phyloP scores from a whole-genome alignment of 2,888 invertebrate species.

The Cancer borealis region DNA sequence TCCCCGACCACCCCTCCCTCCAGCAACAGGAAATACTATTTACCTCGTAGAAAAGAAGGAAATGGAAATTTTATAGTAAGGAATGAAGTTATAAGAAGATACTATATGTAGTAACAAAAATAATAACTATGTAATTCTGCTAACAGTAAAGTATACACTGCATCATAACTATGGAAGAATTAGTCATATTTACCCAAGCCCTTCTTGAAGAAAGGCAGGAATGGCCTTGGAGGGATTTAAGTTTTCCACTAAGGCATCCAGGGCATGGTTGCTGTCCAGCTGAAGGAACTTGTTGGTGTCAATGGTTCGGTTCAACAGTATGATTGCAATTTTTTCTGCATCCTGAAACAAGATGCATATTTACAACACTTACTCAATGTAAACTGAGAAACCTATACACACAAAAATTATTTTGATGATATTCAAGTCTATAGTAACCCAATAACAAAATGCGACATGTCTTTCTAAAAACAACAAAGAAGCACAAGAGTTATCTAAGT shows the following conservation, averaged over 20 bases:
- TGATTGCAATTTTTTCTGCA: constrained; percentile 90
- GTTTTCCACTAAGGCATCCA: constrained; percentile 90
- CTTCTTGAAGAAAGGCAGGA: constrained; percentile 73
- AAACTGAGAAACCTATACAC: background rate
- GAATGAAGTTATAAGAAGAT: too few relatives aligned
- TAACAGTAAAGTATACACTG: background rate
- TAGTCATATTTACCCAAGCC: constrained; percentile 62
- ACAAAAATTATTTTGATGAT: too few relatives aligned
- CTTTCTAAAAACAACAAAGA: too few relatives aligned
- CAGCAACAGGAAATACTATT: too few relatives aligned
- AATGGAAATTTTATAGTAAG: too few relatives aligned
- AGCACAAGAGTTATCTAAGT: too few relatives aligned
- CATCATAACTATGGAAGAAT: background rate
- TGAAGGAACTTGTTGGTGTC: constrained; percentile 96
- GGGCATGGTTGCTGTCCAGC: constrained; percentile 90
- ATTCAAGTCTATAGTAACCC: too few relatives aligned
- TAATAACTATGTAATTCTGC: background rate
- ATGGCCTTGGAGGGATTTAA: constrained; percentile 81
- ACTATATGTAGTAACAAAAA: background rate
- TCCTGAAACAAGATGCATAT: constrained; percentile 83
- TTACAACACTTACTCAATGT: background rate
- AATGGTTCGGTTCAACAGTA: constrained; percentile 91
- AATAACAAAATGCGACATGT: too few relatives aligned
- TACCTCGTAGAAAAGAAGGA: too few relatives aligned
- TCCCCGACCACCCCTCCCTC: too few relatives aligned